Evolutionary conservation across 2,797 vertebrate genomes (phyloP), one percentile per base, ranked within the genome.

Genomic region (Coendou prehensilis): DNA sequence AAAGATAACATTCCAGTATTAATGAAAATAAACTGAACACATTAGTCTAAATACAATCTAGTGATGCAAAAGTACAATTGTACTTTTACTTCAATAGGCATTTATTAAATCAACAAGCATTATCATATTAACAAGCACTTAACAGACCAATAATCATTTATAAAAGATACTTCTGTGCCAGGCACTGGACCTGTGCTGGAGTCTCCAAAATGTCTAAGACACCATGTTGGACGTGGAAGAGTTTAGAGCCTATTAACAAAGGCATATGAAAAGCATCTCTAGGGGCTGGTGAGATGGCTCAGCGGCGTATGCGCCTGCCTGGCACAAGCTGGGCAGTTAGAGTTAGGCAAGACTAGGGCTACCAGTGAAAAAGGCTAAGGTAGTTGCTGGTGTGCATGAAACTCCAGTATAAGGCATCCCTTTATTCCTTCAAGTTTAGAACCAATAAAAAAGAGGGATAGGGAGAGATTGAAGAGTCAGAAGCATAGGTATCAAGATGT

Each of bases 361-460:
- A 4, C 30, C 41, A 28, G 41, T 37, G 28, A 59, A 85, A 81
- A 78, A 20, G 71, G 17, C 2, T 18, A 57, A 33, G 73, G 26
- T n/a, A 73, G 26, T 18, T 61, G 7, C 47, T 57, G 5, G 73
- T 47, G 2, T 61, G 10, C 7, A 91, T 67, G 52, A 80, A 95
- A 79, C 8, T n/a, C 57, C 57, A 59, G 22, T 33, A 41, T 41
- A 45, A 15, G 64, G 23, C 14, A 79, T 37, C 5, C 6, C 14
- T 79, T 90, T 82, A 67, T n/a, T 30, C 41, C 57, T 91, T 83
- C 26, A 64, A 86, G 10, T 86, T 94, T 71, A 84, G 83, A 93
- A 69, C 30, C 17, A 75, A 45, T 2, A 15, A 33, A 91, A 15
- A 59, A 61, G 37, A 47, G 15, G 4, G 1, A 4, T 26, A 59